A percentile compares a stretch with the other conserved stretches of the same genome.
These are phyloP conservation scores for Epinephelus malabaricus DNA, from an alignment of 2,797 vertebrate species.

Conservation along the genomic window DNA sequence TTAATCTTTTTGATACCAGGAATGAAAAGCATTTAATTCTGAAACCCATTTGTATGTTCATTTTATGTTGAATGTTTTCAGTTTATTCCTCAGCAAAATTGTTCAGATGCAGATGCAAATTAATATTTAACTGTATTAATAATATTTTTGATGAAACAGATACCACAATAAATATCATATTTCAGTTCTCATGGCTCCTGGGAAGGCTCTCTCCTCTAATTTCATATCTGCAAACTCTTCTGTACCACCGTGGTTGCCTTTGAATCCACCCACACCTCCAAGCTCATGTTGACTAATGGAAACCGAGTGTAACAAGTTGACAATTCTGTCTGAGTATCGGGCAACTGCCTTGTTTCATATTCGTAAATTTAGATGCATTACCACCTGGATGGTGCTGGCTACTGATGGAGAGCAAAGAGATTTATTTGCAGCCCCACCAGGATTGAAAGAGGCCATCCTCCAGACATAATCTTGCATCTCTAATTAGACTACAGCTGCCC, in stretches of 20 bases:
- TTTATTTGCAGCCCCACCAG: constrained; percentile 27
- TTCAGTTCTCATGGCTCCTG: neutral
- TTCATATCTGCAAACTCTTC: constrained; percentile 6
- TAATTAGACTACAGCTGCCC: constrained; percentile 63
- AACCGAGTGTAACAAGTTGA: too few species aligned
- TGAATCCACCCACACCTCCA: too few species aligned
- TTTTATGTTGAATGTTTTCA: neutral
- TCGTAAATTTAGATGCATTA: neutral
- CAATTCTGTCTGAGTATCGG: too few species aligned
- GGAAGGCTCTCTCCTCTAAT: neutral
- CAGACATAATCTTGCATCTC: constrained; percentile 56
- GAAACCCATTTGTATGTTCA: neutral
- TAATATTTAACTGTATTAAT: neutral
- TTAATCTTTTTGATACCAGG: neutral
- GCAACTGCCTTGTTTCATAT: neutral
- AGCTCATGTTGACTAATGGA: too few species aligned
- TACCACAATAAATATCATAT: constrained; percentile 1
- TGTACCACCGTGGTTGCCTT: neutral
- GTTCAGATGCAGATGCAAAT: neutral
- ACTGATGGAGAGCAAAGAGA: constrained; percentile 27
- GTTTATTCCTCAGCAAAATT: neutral
- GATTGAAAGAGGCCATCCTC: constrained; percentile 49
- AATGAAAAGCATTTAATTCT: constrained; percentile 22
- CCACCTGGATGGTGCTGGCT: neutral
- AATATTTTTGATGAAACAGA: neutral